A percentile compares a stretch with the other conserved stretches of the same genome.
phyloP scores from a whole-genome alignment of 2,888 invertebrate genomes.

The Pteria penguin region DNA sequence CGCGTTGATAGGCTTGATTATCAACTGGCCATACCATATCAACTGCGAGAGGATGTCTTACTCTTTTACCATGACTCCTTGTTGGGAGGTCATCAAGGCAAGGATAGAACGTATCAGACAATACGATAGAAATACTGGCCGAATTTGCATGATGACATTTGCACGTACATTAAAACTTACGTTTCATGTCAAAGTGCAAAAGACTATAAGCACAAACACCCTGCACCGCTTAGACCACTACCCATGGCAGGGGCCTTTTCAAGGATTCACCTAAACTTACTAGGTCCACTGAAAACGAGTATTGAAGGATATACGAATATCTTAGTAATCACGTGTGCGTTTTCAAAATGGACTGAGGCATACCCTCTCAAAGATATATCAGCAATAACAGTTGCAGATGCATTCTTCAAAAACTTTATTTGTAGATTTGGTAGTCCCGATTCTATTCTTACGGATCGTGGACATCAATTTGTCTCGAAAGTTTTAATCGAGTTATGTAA shows the following conservation, averaged over 20 bases:
- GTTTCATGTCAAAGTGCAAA: neutral
- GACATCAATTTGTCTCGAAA: constrained; percentile 18
- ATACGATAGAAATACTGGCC: constrained; percentile 19
- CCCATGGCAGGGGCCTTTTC: neutral
- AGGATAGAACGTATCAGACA: neutral
- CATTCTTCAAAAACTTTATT: constrained; percentile 2
- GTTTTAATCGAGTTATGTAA: constrained; percentile 5
- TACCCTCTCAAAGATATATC: constrained; percentile 2
- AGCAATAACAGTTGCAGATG: constrained; percentile 7
- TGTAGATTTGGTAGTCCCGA: neutral
- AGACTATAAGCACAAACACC: neutral
- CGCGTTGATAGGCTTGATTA: neutral
- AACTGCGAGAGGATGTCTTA: constrained; percentile 3
- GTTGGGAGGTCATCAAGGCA: constrained; percentile 11
- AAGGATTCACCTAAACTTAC: neutral
- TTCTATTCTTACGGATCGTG: constrained; percentile 4
- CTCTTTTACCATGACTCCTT: constrained; percentile 1
- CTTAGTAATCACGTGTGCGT: neutral
- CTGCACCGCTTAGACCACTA: neutral
- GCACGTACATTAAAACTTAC: neutral
- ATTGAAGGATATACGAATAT: neutral
- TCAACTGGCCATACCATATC: neutral
- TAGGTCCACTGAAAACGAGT: neutral
- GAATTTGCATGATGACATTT: neutral
- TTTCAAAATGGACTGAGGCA: constrained; percentile 3